Base-by-base conservation (phyloP, 2,797 vertebrate genomes). In the Paramormyrops hopkinsi region DNA sequence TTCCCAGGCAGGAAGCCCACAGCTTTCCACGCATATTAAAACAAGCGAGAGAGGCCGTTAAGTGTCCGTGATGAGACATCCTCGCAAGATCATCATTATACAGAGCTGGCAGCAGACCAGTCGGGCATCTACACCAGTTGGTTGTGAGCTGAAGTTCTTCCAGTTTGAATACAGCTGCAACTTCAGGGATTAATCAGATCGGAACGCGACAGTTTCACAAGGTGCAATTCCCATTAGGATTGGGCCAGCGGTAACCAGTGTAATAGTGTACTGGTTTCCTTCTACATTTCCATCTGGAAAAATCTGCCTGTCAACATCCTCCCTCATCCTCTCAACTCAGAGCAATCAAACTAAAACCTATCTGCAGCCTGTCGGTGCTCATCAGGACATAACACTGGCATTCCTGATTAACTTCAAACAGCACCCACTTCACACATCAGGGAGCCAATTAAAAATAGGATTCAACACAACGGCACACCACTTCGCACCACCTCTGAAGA, bases 1-100 rank as follows among this genome's bases (percentile, higher is more conserved):
- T 79, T 79, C 73, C 37, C 73, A 79, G 73, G 73, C 73, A 79
- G 73, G 73, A 79, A 79, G 73, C 73, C 73, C 37, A 79, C 73
- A 44, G 37, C 37, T 79, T 79, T 79, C 73, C 37, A 44, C 37
- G 73, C 73, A 79, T 79, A 79, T 79, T 79, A 41, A 79, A 79
- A 41, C 37, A 41, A 79, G 73, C 7, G 6, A 79, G 73, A 41
- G 73, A 79, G 14, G 73, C 73, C 73, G 37, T 44, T 44, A 44
- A 79, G 73, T 79, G 37, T 79, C 73, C 19, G 17, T 41, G 73
- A 79, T 79, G 73, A 79, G 37, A 44, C 73, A 79, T 44, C 73
- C 37, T 79, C 14, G 73, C 73, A 79, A 79, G 25, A 79, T 79
- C 37, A 5, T 79, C 73, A 44, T 33, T 33, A 33, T 41, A 79